phyloP scores from a whole-genome alignment of 2,797 vertebrate genomes.

The Sebastes itinus region DNA sequence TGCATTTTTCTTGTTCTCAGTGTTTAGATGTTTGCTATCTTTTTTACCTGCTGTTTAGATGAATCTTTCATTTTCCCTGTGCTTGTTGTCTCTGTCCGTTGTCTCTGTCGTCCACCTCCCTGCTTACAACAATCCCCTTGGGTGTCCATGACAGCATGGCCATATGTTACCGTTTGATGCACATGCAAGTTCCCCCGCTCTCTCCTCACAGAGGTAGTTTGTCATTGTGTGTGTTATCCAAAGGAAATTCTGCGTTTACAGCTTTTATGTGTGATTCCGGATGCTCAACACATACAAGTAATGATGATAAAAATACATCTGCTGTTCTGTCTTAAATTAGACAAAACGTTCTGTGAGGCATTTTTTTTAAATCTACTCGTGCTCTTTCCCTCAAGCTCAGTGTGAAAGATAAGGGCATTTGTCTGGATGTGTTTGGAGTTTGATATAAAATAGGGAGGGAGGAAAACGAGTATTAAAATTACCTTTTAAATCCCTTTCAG shows the following conservation, averaged over 20 bases:
- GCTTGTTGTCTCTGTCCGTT: conserved; percentile 22
- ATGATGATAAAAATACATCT: conserved; percentile 56
- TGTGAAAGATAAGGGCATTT: conserved; percentile 63
- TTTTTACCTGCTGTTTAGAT: conserved; percentile 4
- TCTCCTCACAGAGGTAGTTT: conserved; percentile 18
- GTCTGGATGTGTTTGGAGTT: conserved; percentile 59
- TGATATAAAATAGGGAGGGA: conserved; percentile 51
- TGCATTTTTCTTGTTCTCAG: neutral
- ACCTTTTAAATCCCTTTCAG: conserved; percentile 66
- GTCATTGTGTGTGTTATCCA: conserved; percentile 36
- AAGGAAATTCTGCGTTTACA: conserved; percentile 26
- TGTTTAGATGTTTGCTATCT: conserved; percentile 1
- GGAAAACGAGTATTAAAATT: conserved; percentile 62
- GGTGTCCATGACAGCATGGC: conserved; percentile 28
- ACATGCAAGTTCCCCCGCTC: conserved; percentile 18
- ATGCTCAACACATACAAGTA: conserved; percentile 35
- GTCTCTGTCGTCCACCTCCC: conserved; percentile 22
- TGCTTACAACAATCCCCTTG: conserved; percentile 23
- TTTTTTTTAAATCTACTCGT: conserved; percentile 41
- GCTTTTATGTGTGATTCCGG: conserved; percentile 31
- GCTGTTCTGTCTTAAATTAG: conserved; percentile 49
- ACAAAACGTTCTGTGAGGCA: conserved; percentile 29
- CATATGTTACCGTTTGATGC: conserved; percentile 51
- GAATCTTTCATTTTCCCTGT: neutral
- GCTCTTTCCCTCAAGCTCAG: conserved; percentile 48